These are phyloP conservation scores for Pteronotus mesoamericanus DNA, from an alignment of 2,797 vertebrate species.

Conservation along the genomic window DNA sequence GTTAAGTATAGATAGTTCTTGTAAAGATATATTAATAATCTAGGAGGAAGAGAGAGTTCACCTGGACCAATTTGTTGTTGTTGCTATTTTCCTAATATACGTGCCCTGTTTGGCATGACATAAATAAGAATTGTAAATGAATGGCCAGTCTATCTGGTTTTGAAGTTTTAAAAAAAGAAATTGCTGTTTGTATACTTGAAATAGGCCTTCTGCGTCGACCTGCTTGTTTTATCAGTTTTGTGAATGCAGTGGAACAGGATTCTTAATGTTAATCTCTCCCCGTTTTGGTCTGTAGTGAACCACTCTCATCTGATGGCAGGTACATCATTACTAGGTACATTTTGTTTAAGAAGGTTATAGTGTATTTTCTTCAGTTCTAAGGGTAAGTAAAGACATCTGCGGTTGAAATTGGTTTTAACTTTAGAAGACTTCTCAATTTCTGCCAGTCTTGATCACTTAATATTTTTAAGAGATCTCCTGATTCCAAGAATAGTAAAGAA, in stretches of 20 bases:
- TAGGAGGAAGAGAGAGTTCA: not conserved
- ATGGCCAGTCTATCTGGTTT: not conserved
- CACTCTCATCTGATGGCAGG: not conserved
- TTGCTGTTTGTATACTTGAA: not conserved
- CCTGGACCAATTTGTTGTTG: not conserved
- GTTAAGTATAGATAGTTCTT: not conserved
- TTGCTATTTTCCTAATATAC: not conserved
- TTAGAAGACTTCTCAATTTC: not conserved
- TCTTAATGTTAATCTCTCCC: conserved; percentile 5
- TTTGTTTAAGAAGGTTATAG: not conserved
- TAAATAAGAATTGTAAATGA: not conserved
- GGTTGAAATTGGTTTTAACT: not conserved
- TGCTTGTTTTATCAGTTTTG: not conserved
- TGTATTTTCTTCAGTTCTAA: not conserved
- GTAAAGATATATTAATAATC: not conserved
- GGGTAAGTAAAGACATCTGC: not conserved
- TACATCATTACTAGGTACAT: not conserved
- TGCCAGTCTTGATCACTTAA: not conserved
- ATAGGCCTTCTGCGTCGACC: not conserved
- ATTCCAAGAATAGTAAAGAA: not conserved
- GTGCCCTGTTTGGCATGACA: not conserved
- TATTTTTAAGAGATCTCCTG: not conserved
- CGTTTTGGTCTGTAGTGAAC: not conserved
- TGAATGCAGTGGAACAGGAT: not conserved
- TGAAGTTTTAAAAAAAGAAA: not conserved